These are phyloP conservation scores for Galeopterus variegatus DNA, from an alignment of 2,113 vertebrate genomes.

Conservation along the genomic window DNA sequence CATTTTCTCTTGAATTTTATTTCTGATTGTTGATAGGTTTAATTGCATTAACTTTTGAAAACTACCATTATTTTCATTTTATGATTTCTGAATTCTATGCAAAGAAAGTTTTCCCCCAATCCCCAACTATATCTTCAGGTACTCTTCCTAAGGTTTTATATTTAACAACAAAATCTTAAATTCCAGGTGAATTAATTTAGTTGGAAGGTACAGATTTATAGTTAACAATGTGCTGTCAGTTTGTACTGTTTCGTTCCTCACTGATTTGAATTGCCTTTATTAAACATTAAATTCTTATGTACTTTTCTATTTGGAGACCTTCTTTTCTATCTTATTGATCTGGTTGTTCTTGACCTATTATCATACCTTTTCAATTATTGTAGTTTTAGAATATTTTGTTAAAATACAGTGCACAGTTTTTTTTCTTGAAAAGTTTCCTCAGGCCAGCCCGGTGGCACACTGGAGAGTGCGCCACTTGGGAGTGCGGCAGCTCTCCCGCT, in stretches of 20 bases:
- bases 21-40: conserved; percentile 13
- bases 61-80: not conserved
- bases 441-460: too few relatives aligned
- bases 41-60: conserved; percentile 31
- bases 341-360: not conserved
- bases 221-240: not conserved
- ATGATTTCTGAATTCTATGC: not conserved
- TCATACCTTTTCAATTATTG: not conserved
- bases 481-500: too few relatives aligned
- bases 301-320: not conserved
- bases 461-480: too few relatives aligned
- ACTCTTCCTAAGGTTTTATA: conserved; percentile 13
- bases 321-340: not conserved
- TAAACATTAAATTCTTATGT: conserved; percentile 16
- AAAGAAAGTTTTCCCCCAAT: not conserved
- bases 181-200: not conserved
- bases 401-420: not conserved
- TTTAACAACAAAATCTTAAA: conserved; percentile 25
- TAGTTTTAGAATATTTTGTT: conserved; percentile 40
- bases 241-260: not conserved
- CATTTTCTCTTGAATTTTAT: conserved; percentile 14
- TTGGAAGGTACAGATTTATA: not conserved
- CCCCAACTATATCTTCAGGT: not conserved
- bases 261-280: not conserved
- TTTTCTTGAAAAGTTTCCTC: not conserved